A percentile compares a stretch with the other conserved stretches of the same genome.
Evolutionary conservation across 53 echinoderm and acorn worm species (phyloP).

Genomic region (Holothuria leucospilota): DNA sequence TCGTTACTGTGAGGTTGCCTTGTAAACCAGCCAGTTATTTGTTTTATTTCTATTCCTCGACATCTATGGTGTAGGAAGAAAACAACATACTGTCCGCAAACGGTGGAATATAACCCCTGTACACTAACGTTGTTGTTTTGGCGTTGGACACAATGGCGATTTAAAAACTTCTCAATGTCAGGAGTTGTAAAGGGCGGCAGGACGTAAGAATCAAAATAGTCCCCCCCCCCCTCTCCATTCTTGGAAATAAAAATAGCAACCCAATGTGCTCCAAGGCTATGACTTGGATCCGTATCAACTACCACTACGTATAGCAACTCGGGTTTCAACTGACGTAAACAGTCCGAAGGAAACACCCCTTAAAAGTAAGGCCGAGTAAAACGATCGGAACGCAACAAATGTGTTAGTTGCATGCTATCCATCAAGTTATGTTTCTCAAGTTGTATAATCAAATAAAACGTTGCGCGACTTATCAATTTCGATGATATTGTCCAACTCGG

Average conservation of each 20-base stretch:
- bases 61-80: constrained; percentile 36
- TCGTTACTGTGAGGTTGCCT: background rate
- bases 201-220: constrained; percentile 75
- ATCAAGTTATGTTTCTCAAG: constrained; percentile 32
- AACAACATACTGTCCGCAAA: constrained; percentile 72
- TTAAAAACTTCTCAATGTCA: constrained; percentile 24
- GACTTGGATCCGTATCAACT: constrained; percentile 59
- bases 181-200: constrained; percentile 6
- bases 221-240: constrained; percentile 45
- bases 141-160: background rate
- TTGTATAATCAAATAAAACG: constrained; percentile 70
- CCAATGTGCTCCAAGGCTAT: constrained; percentile 72
- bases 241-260: constrained; percentile 59
- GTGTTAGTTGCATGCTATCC: constrained; percentile 38
- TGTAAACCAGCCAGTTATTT: background rate
- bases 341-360: constrained; percentile 59
- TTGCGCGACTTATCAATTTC: constrained; percentile 47
- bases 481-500: too few species aligned
- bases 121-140: constrained; percentile 30
- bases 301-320: constrained; percentile 57
- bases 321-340: background rate
- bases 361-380: constrained; percentile 16
- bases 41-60: background rate
- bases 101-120: constrained; percentile 57
- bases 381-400: constrained; percentile 23